Evolutionary conservation across 2,888 invertebrate species (phyloP), one percentile per base, ranked within the genome.

Genomic region (Melipona bicolor): DNA sequence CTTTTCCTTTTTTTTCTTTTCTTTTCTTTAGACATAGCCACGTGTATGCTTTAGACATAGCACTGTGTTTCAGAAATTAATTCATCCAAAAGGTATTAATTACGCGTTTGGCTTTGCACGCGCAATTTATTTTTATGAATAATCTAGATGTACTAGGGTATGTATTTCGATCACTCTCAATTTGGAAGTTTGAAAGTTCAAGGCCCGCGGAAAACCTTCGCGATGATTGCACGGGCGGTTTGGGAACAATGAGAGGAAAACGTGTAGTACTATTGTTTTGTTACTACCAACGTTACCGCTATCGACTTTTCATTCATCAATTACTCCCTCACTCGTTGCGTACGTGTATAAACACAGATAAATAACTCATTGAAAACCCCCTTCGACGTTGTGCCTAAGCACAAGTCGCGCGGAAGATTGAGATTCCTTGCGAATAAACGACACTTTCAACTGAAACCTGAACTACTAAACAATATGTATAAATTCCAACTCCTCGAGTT

Each of bases 271-370:
- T 24, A 75, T 65, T 56, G 54, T 75, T 65, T 50, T 36, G 36
- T n/a, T 65, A 54, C 64, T 36, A 65, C 54, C 15, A 36, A 43
- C 9, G 27, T 36, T 65, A 65, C 54, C 65, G 65, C 24, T 52
- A 74, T 74, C 52, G 52, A 65, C 32, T 6, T 43, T 65, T 56
- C 65, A 75, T 75, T 75, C 74, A 75, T 54, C 65, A 65, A 75
- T 56, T 19, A 27, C 19, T 65, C 9, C 21, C 2, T 36, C 36
- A 1, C 36, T 36, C 36, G 9, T 9, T 24, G 0, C 13, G 15
- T 24, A 54, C 15, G 15, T 24, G 24, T 50, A 11, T 27, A 24
- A 56, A 15, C 21, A 21, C 13, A 9, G 21, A 64, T 50, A 17
- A 32, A 64, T 50, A 13, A 3, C 6, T 3, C 43, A 24, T 36